Evolutionary conservation across 2,888 invertebrate species (phyloP).

Genomic region (Chrysina gloriosa): DNA sequence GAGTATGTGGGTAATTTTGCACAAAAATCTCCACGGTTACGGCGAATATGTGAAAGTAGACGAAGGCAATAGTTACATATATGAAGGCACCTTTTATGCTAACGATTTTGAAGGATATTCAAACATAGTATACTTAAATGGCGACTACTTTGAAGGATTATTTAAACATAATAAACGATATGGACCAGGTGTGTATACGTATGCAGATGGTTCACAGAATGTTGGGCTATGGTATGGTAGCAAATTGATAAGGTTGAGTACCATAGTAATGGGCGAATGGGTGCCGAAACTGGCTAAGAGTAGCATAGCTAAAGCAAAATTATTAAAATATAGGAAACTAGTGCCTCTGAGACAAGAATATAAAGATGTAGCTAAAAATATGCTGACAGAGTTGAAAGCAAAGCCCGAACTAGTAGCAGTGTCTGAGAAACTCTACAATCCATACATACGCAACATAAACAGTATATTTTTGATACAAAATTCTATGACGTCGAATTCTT

Average conservation of each 20-base stretch:
- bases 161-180: constrained; percentile 67
- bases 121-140: constrained; percentile 66
- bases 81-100: constrained; percentile 68
- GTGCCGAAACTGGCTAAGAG: constrained; percentile 57
- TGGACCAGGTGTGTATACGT: constrained; percentile 70
- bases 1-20: constrained; percentile 64
- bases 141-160: constrained; percentile 64
- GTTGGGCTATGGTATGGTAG: constrained; percentile 70
- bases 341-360: constrained; percentile 52
- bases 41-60: constrained; percentile 65
- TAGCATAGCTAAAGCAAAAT: constrained; percentile 53
- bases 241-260: constrained; percentile 64
- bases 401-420: constrained; percentile 47
- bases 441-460: constrained; percentile 54
- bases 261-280: constrained; percentile 47
- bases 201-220: constrained; percentile 64
- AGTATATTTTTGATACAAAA: constrained; percentile 57
- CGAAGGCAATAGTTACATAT: constrained; percentile 49
- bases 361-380: constrained; percentile 48
- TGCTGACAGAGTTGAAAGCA: constrained; percentile 51
- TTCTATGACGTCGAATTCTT: constrained; percentile 55
- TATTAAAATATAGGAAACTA: constrained; percentile 57
- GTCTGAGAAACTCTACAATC: constrained; percentile 53
- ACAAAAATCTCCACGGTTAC: constrained; percentile 67
- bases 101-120: constrained; percentile 70